Evolutionary conservation across 35 echinoderm and acorn worm genomes (phyloP).

Genomic region (Apostichopus californicus): DNA sequence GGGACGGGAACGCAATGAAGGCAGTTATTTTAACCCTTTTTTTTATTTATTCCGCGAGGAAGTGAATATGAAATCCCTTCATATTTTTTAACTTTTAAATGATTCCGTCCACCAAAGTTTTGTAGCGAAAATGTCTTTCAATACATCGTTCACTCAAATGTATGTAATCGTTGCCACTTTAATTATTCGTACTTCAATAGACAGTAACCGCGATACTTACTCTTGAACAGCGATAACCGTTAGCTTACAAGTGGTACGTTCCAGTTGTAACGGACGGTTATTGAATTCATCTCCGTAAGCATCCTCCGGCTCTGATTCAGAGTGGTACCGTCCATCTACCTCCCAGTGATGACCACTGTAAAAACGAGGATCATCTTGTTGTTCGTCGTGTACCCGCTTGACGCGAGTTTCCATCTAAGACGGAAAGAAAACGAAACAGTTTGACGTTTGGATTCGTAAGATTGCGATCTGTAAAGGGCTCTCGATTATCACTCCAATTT

Average conservation of each 20-base stretch:
- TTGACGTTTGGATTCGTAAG: neutral
- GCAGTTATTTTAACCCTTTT: too few species aligned
- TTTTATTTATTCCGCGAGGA: too few species aligned
- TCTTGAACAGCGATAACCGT: constrained; percentile 83
- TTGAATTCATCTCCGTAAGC: constrained; percentile 16
- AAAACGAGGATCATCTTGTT: constrained; percentile 32
- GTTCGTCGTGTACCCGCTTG: neutral
- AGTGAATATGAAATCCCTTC: too few species aligned
- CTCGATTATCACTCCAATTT: too few species aligned
- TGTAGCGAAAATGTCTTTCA: too few species aligned
- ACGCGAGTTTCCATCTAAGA: constrained; percentile 20
- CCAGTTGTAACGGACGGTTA: constrained; percentile 41
- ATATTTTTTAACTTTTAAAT: too few species aligned
- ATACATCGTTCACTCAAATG: too few species aligned
- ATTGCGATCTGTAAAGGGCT: too few species aligned
- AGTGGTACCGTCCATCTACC: constrained; percentile 44
- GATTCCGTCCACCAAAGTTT: too few species aligned
- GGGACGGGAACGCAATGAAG: too few species aligned
- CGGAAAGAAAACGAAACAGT: neutral
- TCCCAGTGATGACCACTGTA: constrained; percentile 79
- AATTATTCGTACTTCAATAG: too few species aligned
- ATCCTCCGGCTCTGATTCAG: constrained; percentile 42
- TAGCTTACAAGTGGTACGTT: constrained; percentile 76
- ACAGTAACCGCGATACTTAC: constrained; percentile 55
- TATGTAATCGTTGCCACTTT: too few species aligned